Base-by-base conservation (phyloP, 2,797 vertebrate genomes). In the Propithecus deckenii region DNA sequence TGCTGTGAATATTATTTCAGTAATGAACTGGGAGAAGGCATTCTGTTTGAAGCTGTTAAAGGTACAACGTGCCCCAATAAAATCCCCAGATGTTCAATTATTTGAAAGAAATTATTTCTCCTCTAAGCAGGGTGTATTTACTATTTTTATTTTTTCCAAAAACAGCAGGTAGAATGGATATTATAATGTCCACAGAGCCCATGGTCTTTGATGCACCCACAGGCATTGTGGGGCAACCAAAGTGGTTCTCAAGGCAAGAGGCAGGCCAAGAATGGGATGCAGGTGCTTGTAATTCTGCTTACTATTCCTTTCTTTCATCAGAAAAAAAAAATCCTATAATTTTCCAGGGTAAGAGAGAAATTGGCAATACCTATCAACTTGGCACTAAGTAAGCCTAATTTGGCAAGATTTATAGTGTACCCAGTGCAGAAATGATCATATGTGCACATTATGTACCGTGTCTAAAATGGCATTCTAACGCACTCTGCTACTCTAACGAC, bases 381-480 rank as follows among this genome's bases (percentile, higher is more conserved):
- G 97, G 93, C 94, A 97, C 89, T 67, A 69, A 90, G 93, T 69
- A 76, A 92, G 71, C 81, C 61, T 95, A 97, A 96, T 97, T 97
- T 97, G 96, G 95, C 80, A 86, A 92, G 90, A 94, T 65, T 28
- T 84, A 86, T n/a, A 74, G 43, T 65, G 14, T 76, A 65, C 38
- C 89, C 43, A 50, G n/a, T 25, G 48, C 46, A 89, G 83, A 95
- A 96, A 50, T 32, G 76, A 79, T 96, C 89, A 11, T 71, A 75
- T 76, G 50, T 12, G 23, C 57, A 83, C 67, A 63, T 96, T 30
- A 67, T 65, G 35, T 75, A 30, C 93, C 1, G 0, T 83, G 41
- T 86, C 80, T 79, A 59, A 63, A 75, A 95, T 46, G 95, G 83
- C 46, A 93, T 67, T 38, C 17, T 35, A 41, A 48, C 61, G 59